Evolutionary conservation across 1,140 invertebrate genomes (phyloP).

Genomic region (Pteromalus puparum): DNA sequence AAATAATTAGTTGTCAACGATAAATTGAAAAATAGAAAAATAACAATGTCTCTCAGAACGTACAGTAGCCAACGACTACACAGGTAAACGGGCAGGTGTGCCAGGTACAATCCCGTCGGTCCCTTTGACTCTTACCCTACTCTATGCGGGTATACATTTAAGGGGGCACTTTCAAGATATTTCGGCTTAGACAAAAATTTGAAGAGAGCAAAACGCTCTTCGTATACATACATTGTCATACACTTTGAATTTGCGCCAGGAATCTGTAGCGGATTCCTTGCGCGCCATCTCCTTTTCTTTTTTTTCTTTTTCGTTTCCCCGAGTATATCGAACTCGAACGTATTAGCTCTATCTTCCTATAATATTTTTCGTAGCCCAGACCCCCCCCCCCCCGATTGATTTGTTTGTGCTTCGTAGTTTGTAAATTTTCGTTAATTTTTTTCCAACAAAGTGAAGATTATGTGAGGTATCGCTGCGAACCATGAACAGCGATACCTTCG

Average conservation of each 20-base stretch:
- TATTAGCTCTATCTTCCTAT: neutral
- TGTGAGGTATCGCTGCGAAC: conserved; percentile 26
- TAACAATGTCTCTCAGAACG: too few relatives aligned
- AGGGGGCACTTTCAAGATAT: too few relatives aligned
- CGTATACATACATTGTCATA: neutral
- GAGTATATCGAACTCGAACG: neutral
- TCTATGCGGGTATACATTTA: too few relatives aligned
- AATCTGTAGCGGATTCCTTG: neutral
- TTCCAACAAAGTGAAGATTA: conserved; percentile 35
- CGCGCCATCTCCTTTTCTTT: neutral
- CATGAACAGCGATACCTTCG: conserved; percentile 20
- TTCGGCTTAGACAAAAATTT: too few relatives aligned
- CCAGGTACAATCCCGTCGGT: too few relatives aligned
- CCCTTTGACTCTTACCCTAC: too few relatives aligned
- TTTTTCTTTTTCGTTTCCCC: neutral
- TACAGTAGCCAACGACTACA: too few relatives aligned
- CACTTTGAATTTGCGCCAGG: neutral
- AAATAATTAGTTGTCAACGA: too few relatives aligned
- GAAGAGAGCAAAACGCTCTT: neutral
- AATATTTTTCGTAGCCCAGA: neutral
- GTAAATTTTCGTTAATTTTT: conserved; percentile 39
- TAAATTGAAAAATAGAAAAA: too few relatives aligned
- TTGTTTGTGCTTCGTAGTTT: conserved; percentile 38
- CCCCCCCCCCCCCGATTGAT: neutral
- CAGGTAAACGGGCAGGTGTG: too few relatives aligned